These are phyloP conservation scores for Neoscelio sp. DNA, from an alignment of 2,888 invertebrate species.

Conservation along the genomic window DNA sequence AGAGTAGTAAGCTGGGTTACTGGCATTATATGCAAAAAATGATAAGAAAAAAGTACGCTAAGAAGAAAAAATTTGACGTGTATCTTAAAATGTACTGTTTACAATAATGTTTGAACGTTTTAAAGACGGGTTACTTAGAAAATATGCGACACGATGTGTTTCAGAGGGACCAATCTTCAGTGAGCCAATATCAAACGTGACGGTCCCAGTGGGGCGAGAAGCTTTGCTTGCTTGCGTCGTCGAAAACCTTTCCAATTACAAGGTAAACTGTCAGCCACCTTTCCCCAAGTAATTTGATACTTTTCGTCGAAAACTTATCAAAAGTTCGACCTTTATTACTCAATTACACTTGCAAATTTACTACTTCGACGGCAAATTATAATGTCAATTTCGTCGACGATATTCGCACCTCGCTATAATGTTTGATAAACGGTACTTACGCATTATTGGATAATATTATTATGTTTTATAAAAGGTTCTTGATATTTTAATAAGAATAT, in stretches of 20 bases:
- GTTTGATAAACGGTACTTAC: conserved; percentile 16
- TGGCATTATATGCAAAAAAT: background rate
- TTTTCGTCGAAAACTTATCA: conserved; percentile 63
- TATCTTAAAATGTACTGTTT: conserved; percentile 5
- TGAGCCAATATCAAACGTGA: conserved; percentile 92
- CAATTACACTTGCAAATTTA: conserved; percentile 65
- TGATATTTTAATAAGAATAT: too few species aligned
- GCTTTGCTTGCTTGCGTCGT: conserved; percentile 92
- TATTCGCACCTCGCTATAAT: conserved; percentile 10
- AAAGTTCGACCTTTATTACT: conserved; percentile 66
- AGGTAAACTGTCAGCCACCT: conserved; percentile 85
- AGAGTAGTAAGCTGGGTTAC: conserved; percentile 12
- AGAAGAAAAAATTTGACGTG: background rate
- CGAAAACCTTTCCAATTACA: conserved; percentile 92
- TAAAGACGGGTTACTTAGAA: conserved; percentile 65
- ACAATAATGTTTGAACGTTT: conserved; percentile 27
- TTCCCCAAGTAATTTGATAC: conserved; percentile 65
- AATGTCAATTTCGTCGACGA: conserved; percentile 37
- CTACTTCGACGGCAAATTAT: conserved; percentile 53
- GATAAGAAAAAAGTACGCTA: background rate
- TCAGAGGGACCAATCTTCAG: conserved; percentile 93
- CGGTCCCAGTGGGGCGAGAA: conserved; percentile 93
- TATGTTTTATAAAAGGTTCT: too few species aligned
- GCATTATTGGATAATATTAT: too few species aligned
- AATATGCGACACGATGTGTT: conserved; percentile 77